Evolutionary conservation across 2,888 invertebrate species (phyloP).

Genomic region (Odontothrips loti): DNA sequence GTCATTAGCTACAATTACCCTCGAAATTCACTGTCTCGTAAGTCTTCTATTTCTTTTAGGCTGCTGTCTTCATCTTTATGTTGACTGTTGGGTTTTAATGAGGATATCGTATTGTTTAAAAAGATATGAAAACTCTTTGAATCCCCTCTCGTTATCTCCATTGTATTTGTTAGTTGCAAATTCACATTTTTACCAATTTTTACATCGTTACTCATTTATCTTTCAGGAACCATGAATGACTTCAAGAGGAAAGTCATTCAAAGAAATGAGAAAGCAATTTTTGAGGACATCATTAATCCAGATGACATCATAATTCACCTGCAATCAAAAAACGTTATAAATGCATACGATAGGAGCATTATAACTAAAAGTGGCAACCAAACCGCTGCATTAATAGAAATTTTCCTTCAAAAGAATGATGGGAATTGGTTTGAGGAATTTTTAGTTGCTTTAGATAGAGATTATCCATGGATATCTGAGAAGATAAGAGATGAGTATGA

Average conservation of each 20-base stretch:
- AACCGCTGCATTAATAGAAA: neutral
- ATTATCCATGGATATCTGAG: neutral
- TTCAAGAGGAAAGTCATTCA: neutral
- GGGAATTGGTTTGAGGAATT: neutral
- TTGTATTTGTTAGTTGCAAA: no score
- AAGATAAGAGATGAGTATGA: neutral
- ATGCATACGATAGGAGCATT: neutral
- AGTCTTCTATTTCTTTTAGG: no score
- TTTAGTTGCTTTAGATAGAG: neutral
- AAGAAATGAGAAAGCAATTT: neutral
- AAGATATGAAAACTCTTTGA: neutral
- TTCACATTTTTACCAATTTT: neutral
- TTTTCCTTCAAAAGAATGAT: neutral
- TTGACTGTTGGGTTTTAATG: neutral
- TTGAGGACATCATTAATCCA: neutral
- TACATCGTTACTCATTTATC: neutral
- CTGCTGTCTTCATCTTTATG: no score
- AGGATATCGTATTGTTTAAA: neutral
- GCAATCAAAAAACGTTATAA: neutral
- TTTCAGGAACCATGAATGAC: neutral
- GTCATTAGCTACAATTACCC: no score
- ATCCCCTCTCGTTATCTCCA: no score
- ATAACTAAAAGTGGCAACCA: neutral
- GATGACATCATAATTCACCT: neutral
- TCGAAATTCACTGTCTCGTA: no score